Conservation (phyloP, 1,140 invertebrate species). For the Dreissena rostriformis region DNA sequence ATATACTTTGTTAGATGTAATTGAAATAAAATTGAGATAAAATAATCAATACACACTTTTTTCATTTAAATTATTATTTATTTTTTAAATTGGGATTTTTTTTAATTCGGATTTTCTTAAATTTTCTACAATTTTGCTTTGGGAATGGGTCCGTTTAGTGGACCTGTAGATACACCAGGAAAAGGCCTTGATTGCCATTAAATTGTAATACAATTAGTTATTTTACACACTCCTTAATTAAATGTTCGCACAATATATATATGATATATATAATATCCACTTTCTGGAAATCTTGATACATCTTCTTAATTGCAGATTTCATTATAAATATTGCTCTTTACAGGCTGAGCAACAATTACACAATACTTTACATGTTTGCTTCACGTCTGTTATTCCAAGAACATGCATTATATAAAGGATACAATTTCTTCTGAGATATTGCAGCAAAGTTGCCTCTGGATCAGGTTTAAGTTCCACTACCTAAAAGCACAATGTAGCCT, state of each 20-base stretch:
- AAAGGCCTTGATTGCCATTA: too few relatives aligned
- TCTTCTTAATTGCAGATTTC: neutral
- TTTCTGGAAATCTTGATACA: neutral
- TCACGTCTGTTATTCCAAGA: neutral
- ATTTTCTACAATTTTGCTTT: too few relatives aligned
- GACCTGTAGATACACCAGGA: too few relatives aligned
- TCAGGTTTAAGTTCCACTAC: conserved; percentile 32
- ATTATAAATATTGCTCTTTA: neutral
- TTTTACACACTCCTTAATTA: neutral
- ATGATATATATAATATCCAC: neutral
- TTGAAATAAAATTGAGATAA: too few relatives aligned
- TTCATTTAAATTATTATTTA: too few relatives aligned
- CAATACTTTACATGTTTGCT: neutral
- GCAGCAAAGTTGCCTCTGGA: conserved; percentile 33
- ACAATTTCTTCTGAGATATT: conserved; percentile 45
- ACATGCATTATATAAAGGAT: conserved; percentile 26
- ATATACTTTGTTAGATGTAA: too few relatives aligned
- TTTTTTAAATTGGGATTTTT: too few relatives aligned
- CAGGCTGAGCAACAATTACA: neutral
- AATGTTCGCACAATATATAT: neutral
- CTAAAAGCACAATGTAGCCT: conserved; percentile 12
- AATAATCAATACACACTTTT: too few relatives aligned
- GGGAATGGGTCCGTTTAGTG: too few relatives aligned
- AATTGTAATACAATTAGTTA: too few relatives aligned
- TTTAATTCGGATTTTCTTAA: too few relatives aligned